Evolutionary conservation across 2,797 vertebrate genomes (phyloP).

Genomic region (Tympanoctomys barrerae): DNA sequence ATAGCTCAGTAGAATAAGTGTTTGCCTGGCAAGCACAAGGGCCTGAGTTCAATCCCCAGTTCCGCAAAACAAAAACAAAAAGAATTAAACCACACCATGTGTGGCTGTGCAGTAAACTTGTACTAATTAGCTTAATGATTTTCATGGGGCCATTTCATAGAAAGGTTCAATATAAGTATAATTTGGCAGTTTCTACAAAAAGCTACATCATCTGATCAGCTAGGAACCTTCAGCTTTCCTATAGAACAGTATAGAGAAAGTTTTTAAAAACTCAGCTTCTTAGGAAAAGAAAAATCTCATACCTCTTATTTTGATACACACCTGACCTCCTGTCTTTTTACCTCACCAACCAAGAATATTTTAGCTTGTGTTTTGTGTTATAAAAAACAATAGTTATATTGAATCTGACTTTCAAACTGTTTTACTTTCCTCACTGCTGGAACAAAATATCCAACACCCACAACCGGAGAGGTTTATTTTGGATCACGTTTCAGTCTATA

Average conservation of each 20-base stretch:
- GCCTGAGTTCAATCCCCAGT: too few species aligned
- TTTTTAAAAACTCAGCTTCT: background rate
- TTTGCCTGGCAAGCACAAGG: too few species aligned
- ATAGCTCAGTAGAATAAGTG: too few species aligned
- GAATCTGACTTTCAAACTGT: background rate
- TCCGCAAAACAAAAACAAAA: too few species aligned
- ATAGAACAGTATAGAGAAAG: background rate
- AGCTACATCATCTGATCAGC: background rate
- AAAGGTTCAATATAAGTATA: background rate
- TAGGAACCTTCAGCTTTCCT: background rate
- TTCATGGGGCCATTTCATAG: background rate
- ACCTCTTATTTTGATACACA: background rate
- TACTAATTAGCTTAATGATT: background rate
- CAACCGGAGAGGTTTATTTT: background rate
- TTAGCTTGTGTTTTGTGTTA: background rate
- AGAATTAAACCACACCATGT: background rate
- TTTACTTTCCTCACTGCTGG: background rate
- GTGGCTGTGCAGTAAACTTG: background rate
- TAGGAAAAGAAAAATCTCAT: slow-evolving; percentile 29
- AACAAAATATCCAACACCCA: background rate
- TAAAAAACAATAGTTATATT: background rate
- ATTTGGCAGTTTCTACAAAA: background rate
- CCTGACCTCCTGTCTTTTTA: background rate
- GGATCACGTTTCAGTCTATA: background rate
- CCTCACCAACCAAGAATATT: slow-evolving; percentile 27